Base-by-base conservation (phyloP, 1,140 invertebrate species). In the Helicoverpa zea region DNA sequence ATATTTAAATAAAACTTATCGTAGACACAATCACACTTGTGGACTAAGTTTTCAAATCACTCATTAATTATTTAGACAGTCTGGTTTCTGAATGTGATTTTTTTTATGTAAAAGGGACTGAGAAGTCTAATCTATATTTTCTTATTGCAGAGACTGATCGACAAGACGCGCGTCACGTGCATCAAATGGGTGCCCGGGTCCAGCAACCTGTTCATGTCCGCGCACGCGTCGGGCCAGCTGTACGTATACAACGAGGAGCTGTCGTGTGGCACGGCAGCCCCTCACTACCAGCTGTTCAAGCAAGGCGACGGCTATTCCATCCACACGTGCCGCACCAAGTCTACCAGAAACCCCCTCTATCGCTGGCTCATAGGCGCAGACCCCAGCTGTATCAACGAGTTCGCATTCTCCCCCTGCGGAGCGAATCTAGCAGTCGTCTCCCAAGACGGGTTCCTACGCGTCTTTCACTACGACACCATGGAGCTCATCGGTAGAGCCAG, bases 91-190 rank as follows among this genome's bases (percentile, higher is more conserved):
- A 43, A 43, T 16, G 11, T 58, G 56, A 18, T 3, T 9, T 58
- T 12, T 23, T 18, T 68, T 18, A 49, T 49, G n/a, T 52, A 14
- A 12, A 52, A 54, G 29, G 7, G 30, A 29, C 47, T 49, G 12
- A 66, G 16, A 18, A 29, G 35, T 43, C 4, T 9, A 43, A 43
- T 23, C 2, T 23, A 23, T 35, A 18, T 51, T 23, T 52, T 29
- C 4, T 3, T 35, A 54, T 95, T 97, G 90, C 96, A 99, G 98
- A 97, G 99, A 94, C 95, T 99, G 88, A 99, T 99, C 91, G 99
- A 99, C 93, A 99, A 99, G 95, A 99, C 98, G 75, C 98, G 98
- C 95, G 99, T 99, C 83, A 99, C 99, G n/a, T 99, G 99, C 94
- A 97, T 99, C 88, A 97, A 98, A 90, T 99, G 99, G 99, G 97